Base-by-base conservation (phyloP, 1,140 invertebrate genomes). In the Catajapyx aquilonaris region DNA sequence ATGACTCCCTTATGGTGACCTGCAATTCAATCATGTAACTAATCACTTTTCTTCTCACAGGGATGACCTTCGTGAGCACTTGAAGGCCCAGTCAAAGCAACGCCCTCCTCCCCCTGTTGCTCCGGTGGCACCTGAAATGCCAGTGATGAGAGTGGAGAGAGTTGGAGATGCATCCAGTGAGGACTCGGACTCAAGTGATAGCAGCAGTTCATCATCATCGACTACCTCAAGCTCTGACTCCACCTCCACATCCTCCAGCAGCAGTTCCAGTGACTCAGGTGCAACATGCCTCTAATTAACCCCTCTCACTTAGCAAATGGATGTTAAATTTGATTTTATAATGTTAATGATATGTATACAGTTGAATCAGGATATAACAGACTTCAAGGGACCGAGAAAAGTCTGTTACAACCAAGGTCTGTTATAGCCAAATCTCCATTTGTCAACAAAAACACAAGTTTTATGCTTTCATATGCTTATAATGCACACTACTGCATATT, bases 31-130 rank as follows among this genome's bases (percentile, higher is more conserved):
- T 31, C 17, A 33, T 4, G 5, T 11, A 20, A 35, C 13, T 9
- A 35, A 20, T 15, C 28, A 25, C 20, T 47, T 32, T 45, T 44
- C 42, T 45, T 47, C 33, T 47, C 49, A 18, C 43, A 71, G 69
- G 0, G 85, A 93, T 64, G 86, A 88, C 49, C 58, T 95, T 11
- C 59, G 88, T 38, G 84, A 90, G 50, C 85, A 91, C 63, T 60
- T 94, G 23, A 91, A 90, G 53, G 70, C 68, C 48, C 68, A 75
- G 47, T 76, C 81, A 1, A 86, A 84, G 60, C 55, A 48, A 7
- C 43, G 46, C 18, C 46, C 54, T 34, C 55, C 48, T 9, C 43
- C 46, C 18, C 46, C 54, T 34, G 47, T 49, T n/a, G 42, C 43
- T 20, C 45, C 44, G 30, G n/a, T 44, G n/a, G 22, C 46, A 34